These are phyloP conservation scores for Lasiurus borealis DNA, from an alignment of 2,113 vertebrate genomes.

Conservation along the genomic window DNA sequence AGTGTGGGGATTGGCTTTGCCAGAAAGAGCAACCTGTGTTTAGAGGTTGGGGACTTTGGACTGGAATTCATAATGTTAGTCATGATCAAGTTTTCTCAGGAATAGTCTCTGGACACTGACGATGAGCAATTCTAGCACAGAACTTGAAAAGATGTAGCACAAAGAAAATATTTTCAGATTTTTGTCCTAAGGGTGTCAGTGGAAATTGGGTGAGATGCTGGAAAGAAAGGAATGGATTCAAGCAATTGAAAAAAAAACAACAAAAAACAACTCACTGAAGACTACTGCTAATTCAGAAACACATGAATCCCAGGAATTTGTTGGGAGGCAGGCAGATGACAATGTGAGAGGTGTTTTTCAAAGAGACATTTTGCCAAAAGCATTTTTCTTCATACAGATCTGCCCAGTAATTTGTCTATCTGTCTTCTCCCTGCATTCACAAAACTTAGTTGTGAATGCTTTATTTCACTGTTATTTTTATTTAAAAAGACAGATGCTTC, in stretches of 20 bases:
- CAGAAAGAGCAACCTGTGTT: background rate
- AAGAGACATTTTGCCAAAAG: background rate
- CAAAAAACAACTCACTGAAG: background rate
- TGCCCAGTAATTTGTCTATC: background rate
- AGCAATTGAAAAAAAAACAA: background rate
- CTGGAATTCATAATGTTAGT: background rate
- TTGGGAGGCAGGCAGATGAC: background rate
- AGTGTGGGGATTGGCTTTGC: background rate
- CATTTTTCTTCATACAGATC: accelerated
- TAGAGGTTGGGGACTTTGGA: background rate
- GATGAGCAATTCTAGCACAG: background rate
- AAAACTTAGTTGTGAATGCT: background rate
- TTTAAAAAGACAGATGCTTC: conserved; percentile 12
- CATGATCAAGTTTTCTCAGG: background rate
- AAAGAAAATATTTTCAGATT: background rate
- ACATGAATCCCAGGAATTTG: background rate
- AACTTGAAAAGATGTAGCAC: background rate
- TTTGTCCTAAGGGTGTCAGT: background rate
- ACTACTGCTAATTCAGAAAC: background rate
- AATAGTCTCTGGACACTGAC: background rate
- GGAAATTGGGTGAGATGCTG: background rate
- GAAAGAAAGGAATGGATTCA: background rate
- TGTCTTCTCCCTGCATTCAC: background rate
- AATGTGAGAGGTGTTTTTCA: background rate
- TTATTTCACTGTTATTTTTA: conserved; percentile 6